These are phyloP conservation scores for Thereva nobilitata DNA, from an alignment of 2,888 invertebrate genomes.

Conservation along the genomic window DNA sequence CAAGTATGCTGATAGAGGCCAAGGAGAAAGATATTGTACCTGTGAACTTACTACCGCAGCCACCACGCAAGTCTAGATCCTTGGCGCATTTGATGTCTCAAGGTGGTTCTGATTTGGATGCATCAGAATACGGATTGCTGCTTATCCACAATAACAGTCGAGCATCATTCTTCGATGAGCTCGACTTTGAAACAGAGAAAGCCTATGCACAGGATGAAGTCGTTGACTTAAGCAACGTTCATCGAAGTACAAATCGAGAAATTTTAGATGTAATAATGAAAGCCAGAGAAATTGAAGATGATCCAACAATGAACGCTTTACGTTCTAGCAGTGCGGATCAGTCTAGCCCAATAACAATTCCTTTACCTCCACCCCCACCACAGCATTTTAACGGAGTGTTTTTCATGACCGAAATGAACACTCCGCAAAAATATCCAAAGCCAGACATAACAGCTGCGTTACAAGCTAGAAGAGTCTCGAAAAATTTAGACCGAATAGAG, in stretches of 20 bases:
- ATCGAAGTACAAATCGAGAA: conserved; percentile 61
- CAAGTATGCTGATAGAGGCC: conserved; percentile 44
- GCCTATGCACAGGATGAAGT: conserved; percentile 36
- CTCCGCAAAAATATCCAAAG: conserved; percentile 57
- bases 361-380: conserved; percentile 46
- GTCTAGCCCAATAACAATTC: conserved; percentile 18
- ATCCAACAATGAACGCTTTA: conserved; percentile 55
- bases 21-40: conserved; percentile 74
- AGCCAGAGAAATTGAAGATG: conserved; percentile 59
- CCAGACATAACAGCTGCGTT: conserved; percentile 61
- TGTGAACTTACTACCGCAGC: conserved; percentile 77
- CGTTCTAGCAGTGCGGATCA: conserved; percentile 50
- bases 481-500: conserved; percentile 79
- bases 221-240: conserved; percentile 40
- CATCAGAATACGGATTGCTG: conserved; percentile 55
- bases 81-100: conserved; percentile 70
- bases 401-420: conserved; percentile 62
- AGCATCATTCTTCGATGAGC: conserved; percentile 62
- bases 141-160: conserved; percentile 62
- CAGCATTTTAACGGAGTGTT: conserved; percentile 65
- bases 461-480: conserved; percentile 68
- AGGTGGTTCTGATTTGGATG: conserved; percentile 55
- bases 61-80: conserved; percentile 75
- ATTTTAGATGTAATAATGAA: conserved; percentile 65
- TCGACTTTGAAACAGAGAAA: conserved; percentile 62